Evolutionary conservation across 2,113 vertebrate genomes (phyloP).

Genomic region (Xiphophorus couchianus): DNA sequence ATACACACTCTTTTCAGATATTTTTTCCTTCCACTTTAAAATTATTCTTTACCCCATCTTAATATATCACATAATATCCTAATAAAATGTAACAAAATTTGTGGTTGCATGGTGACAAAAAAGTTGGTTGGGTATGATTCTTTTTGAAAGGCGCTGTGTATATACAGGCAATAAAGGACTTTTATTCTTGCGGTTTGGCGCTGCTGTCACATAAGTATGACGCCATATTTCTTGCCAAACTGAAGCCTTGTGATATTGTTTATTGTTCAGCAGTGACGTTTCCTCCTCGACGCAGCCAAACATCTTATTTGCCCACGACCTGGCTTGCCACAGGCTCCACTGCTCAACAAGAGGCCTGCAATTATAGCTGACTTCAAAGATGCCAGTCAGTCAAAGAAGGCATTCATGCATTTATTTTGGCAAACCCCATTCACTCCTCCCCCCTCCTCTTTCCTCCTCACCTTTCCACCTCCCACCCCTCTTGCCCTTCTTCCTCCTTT

Average conservation of each 20-base stretch:
- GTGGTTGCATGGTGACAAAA: neutral
- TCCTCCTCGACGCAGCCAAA: slow-evolving; percentile 61
- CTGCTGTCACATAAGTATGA: slow-evolving; percentile 29
- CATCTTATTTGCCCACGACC: slow-evolving; percentile 59
- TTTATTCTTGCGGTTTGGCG: slow-evolving; percentile 33
- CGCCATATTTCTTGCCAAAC: slow-evolving; percentile 23
- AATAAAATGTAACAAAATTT: neutral
- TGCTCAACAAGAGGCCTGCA: slow-evolving; percentile 73
- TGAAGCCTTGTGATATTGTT: slow-evolving; percentile 61
- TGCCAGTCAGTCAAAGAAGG: slow-evolving; percentile 77
- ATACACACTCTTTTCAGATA: too few species aligned
- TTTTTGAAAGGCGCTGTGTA: neutral
- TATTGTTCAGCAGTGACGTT: slow-evolving; percentile 70
- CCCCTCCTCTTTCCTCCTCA: slow-evolving; percentile 59
- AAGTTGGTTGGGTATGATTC: too few species aligned
- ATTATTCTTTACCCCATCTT: neutral
- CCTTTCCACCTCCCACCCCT: slow-evolving; percentile 66
- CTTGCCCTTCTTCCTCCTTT: slow-evolving; percentile 65
- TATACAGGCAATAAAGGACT: slow-evolving; percentile 17
- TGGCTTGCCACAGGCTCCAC: slow-evolving; percentile 73
- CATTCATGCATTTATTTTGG: slow-evolving; percentile 83
- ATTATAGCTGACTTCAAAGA: slow-evolving; percentile 81
- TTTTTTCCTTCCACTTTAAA: too few species aligned
- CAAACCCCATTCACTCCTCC: slow-evolving; percentile 53
- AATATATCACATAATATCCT: neutral